Percentiles rank a stretch among this genome's conserved stretches.
These are phyloP conservation scores for Aldabrachelys gigantea DNA, from an alignment of 2,113 vertebrate genomes.

Conservation along the genomic window DNA sequence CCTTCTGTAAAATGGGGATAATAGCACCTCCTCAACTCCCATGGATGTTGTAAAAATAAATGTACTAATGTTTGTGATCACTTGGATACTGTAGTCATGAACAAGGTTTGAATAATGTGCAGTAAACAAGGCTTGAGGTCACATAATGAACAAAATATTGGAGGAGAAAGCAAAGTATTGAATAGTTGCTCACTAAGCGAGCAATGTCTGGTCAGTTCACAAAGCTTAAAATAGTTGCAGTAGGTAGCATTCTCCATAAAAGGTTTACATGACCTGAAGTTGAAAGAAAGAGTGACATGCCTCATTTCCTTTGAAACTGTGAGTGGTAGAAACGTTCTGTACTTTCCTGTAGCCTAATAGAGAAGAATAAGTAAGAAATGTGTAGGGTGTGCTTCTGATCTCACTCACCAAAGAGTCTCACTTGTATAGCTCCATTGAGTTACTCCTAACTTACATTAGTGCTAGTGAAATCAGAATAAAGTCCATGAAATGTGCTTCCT, in stretches of 20 bases:
- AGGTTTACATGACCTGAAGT: not conserved
- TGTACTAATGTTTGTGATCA: not conserved
- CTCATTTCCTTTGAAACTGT: not conserved
- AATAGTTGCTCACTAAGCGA: not conserved
- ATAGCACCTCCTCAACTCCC: not conserved
- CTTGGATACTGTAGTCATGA: not conserved
- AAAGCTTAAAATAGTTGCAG: not conserved
- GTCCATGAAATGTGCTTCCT: not conserved
- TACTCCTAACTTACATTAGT: not conserved
- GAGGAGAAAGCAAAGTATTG: not conserved
- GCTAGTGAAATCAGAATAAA: not conserved
- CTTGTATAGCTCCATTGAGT: not conserved
- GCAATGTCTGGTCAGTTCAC: not conserved
- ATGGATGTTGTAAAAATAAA: not conserved
- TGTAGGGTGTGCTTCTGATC: not conserved
- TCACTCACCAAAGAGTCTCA: not conserved
- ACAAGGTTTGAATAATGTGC: not conserved
- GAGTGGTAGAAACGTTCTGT: not conserved
- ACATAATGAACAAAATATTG: not conserved
- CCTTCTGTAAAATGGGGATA: not conserved
- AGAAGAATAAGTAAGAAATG: not conserved
- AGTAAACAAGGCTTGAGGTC: not conserved
- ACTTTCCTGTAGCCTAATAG: not conserved
- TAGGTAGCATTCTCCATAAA: not conserved
- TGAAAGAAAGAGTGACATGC: not conserved